These are phyloP conservation scores for Gibbula magus DNA, from an alignment of 2,888 invertebrate species.

Conservation along the genomic window DNA sequence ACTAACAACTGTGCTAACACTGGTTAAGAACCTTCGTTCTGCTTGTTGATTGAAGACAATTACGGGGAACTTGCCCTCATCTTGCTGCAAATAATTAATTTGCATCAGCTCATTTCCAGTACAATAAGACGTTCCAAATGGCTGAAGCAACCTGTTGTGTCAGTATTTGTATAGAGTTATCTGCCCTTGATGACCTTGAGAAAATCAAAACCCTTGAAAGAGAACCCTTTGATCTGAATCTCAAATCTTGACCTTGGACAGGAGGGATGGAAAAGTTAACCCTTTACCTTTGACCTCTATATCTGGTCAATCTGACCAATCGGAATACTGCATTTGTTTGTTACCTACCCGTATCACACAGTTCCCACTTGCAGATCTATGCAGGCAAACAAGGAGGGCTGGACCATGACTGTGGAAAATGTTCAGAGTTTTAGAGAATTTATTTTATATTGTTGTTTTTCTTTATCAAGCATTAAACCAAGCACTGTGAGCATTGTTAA, in stretches of 20 bases:
- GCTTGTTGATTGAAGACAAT: neutral
- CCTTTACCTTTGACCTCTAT: neutral
- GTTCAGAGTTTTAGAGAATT: constrained; percentile 10
- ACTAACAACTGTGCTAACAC: neutral
- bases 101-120: neutral
- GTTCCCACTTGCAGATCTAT: constrained; percentile 8
- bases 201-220: constrained; percentile 1
- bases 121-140: neutral
- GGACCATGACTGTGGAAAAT: neutral
- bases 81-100: neutral
- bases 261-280: neutral
- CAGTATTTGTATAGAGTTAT: constrained; percentile 12
- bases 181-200: neutral
- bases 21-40: neutral
- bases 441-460: constrained; percentile 4
- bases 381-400: constrained; percentile 15
- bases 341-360: neutral
- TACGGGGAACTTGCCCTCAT: neutral
- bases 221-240: neutral
- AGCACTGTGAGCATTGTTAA: too few species aligned
- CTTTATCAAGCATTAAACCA: neutral
- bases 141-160: neutral
- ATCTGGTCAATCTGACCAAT: neutral
- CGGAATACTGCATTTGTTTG: constrained; percentile 7
- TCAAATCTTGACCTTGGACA: neutral